Evolutionary conservation across 2,113 vertebrate species (phyloP).

Genomic region (Forbesichthys papilliferus): DNA sequence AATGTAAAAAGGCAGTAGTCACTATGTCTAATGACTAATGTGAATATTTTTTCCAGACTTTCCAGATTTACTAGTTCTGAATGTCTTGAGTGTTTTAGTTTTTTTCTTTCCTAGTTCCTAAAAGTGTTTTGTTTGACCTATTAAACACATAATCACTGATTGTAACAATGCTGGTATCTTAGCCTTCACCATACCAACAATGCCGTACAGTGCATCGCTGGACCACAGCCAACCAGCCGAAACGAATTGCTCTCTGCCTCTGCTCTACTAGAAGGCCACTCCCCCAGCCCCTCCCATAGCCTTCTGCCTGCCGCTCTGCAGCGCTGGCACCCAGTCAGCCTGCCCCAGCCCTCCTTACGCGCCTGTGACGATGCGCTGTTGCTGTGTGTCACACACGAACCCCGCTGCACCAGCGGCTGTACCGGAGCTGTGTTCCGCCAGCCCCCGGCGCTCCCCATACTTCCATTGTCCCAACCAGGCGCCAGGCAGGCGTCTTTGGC

Average conservation of each 20-base stretch:
- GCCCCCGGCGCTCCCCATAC: not conserved
- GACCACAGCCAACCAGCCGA: too few species aligned
- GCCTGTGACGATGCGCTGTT: conserved; percentile 47
- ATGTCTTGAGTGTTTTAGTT: too few species aligned
- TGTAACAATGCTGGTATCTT: too few species aligned
- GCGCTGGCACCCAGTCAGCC: conserved; percentile 49
- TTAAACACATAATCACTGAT: too few species aligned
- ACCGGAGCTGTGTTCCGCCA: conserved; percentile 9
- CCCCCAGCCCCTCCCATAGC: not conserved
- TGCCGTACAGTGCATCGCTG: too few species aligned
- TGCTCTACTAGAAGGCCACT: not conserved
- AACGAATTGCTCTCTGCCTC: not conserved
- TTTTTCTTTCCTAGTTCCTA: too few species aligned
- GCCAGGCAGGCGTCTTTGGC: not conserved
- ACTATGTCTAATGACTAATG: too few species aligned
- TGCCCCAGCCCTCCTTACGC: conserved; percentile 43
- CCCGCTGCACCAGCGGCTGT: conserved; percentile 44
- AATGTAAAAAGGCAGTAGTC: not conserved
- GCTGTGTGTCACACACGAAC: conserved; percentile 58
- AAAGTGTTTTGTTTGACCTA: too few species aligned
- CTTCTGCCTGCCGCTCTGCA: conserved; percentile 39
- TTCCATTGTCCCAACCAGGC: not conserved
- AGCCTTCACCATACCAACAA: too few species aligned
- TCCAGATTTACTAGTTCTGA: too few species aligned
- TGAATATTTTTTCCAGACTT: too few species aligned